Evolutionary conservation across 2,888 invertebrate species (phyloP).

Genomic region (Diloba caeruleocephala): DNA sequence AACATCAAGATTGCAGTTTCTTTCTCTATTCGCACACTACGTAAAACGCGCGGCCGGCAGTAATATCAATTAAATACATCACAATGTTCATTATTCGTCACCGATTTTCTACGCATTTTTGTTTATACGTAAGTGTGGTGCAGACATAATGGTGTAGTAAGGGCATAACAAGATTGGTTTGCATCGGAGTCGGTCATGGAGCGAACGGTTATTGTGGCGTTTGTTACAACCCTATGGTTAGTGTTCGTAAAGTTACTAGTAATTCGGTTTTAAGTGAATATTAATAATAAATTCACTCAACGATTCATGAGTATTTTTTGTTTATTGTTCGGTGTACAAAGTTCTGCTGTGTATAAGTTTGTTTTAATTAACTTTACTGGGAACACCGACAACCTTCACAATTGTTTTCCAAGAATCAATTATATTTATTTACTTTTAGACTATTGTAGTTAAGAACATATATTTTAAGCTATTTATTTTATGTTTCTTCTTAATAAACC

Average conservation of each 20-base stretch:
- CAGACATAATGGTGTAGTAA: constrained; percentile 14
- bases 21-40: no score
- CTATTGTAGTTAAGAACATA: no score
- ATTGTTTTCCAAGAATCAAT: not conserved
- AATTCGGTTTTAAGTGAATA: not conserved
- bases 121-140: constrained; percentile 32
- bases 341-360: constrained; percentile 1
- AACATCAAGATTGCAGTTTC: no score
- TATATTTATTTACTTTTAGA: no score
- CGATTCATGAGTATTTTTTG: no score
- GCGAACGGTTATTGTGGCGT: constrained; percentile 9
- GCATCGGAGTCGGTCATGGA: constrained; percentile 40
- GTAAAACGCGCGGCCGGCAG: not conserved
- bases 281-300: not conserved
- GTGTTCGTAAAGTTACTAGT: constrained; percentile 15
- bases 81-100: constrained; percentile 38
- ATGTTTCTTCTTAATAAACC: no score
- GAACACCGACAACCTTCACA: not conserved
- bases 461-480: no score
- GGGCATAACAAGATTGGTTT: constrained; percentile 32
- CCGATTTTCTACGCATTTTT: constrained; percentile 28
- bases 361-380: not conserved
- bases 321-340: not conserved
- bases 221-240: constrained; percentile 34
- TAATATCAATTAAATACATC: constrained; percentile 1